Base-by-base conservation (phyloP, 1,140 invertebrate genomes). In the Cecropterus lyciades region DNA sequence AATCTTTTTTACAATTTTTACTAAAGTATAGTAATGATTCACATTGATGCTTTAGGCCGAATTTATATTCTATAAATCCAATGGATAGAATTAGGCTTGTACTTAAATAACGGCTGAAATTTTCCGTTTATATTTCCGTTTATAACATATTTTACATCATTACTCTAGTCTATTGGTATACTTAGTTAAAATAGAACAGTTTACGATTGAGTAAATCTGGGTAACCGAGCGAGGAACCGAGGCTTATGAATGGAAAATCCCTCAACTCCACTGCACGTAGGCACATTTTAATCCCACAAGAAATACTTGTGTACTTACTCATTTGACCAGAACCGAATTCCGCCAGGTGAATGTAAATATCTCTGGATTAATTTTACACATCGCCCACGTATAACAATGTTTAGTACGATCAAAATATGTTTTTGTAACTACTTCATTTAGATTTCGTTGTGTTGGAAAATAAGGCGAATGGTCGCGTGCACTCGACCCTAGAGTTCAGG, bases 271-370 rank as follows among this genome's bases (percentile, higher is more conserved):
- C 70, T 62, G 69, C 68, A 74, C 75, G 63, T 64, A 70, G 65
- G 65, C 57, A 64, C 65, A 64, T 70, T 70, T 71, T 73, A 69
- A 69, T 46, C 66, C 65, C 56, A 73, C 68, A 69, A 68, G 56
- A 71, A 77, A 84, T 87, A 77, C 73, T 73, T 82, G 15, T 62
- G 56, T 65, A 79, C 59, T 87, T 84, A 87, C 75, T 84, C 84
- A 84, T 70, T 75, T 71, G 27, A 80, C 76, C 82, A 84, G 79
- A 84, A 74, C 59, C 78, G 52, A 77, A 82, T 84, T 81, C 79
- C 79, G 45, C 45, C 69, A 79, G 68, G 75, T 79, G 60, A 74
- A 60, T 74, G 72, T 76, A 75, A 80, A 75, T 80, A 82, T 70
- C 67, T 52, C 70, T 69, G 59, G 37, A 75, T 77, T 82, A 78